Base-by-base conservation (phyloP, 2,888 invertebrate species). In the Andrena chrysosceles region DNA sequence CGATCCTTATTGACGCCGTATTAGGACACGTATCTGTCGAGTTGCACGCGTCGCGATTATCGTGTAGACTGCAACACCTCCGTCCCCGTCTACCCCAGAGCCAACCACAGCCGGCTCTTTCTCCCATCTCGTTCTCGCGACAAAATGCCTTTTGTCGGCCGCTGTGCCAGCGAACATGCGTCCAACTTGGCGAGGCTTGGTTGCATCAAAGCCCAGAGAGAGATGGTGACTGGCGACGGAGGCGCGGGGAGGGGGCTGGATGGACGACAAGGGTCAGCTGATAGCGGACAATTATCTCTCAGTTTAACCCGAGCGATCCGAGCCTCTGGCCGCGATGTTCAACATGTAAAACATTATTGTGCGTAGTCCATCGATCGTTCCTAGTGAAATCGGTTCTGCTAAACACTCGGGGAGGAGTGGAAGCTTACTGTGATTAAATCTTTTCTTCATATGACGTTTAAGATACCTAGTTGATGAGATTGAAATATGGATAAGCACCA, bases 271-370 rank as follows among this genome's bases (percentile, higher is more conserved):
- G 90, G 90, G 89, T 89, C 90, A 90, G 88, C 89, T 88, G 90
- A 90, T 90, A 90, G 84, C 87, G 81, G 80, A 84, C 88, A 89
- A 88, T 89, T 89, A 90, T 90, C 89, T 89, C 85, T 81, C 89
- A 89, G 89, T 90, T 82, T 84, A 89, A 86, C 74, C 78, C 83
- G 85, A 83, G 76, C 88, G 79, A 87, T 85, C 85, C 87, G 79
- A 64, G 77, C 67, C 71, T 81, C 68, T 76, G 71, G 76, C 70
- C 84, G 62, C 85, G 81, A 86, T 88, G 77, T 85, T 83, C 42
- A 16, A 5, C 42, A 42, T 42, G 85, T 83, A 83, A 86, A 87
- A 87, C 83, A 76, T 74, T 79, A 63, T 79, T 83, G 81, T 59
- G 64, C 59, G 63, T 56, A 64, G 67, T 82, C 77, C 62, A 56